A percentile compares a stretch with the other conserved stretches of the same genome.
Conservation (phyloP, 2,888 invertebrate genomes). For the Dexiosoma caninum region DNA sequence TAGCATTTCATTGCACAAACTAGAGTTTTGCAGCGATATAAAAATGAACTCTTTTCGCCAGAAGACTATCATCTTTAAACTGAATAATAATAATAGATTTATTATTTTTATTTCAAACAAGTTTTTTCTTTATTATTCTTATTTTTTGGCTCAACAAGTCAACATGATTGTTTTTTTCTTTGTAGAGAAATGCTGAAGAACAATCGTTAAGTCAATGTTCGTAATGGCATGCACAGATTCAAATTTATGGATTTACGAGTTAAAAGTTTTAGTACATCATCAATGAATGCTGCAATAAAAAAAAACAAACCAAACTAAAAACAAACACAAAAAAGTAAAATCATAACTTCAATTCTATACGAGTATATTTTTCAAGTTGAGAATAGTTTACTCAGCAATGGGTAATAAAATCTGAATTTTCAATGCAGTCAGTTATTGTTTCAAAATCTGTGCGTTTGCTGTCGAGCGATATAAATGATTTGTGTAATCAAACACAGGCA, state of each 20-base stretch:
- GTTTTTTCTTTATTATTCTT: too few species aligned
- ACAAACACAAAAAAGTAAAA: constrained; percentile 19
- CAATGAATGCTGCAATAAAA: too few species aligned
- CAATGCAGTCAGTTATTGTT: constrained; percentile 12
- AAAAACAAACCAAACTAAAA: too few species aligned
- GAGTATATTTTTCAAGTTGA: constrained; percentile 19
- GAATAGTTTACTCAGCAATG: background rate
- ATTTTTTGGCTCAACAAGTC: constrained; percentile 50
- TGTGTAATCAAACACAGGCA: background rate
- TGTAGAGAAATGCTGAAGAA: constrained; percentile 15
- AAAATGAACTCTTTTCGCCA: constrained; percentile 2
- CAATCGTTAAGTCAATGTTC: constrained; percentile 2
- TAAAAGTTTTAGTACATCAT: background rate
- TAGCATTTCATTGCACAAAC: background rate
- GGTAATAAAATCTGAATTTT: constrained; percentile 39
- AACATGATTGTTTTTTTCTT: constrained; percentile 41
- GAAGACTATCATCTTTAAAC: constrained; percentile 29
- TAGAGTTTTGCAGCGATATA: background rate
- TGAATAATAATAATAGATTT: constrained; percentile 45
- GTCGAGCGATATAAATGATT: background rate
- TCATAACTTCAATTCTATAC: constrained; percentile 40
- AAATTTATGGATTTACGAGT: constrained; percentile 21
- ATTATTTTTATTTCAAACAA: background rate
- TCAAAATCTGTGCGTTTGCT: constrained; percentile 2
- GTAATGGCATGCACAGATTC: background rate